These are phyloP conservation scores for Raja brachyura DNA, from an alignment of 2,113 vertebrate species.

Conservation along the genomic window DNA sequence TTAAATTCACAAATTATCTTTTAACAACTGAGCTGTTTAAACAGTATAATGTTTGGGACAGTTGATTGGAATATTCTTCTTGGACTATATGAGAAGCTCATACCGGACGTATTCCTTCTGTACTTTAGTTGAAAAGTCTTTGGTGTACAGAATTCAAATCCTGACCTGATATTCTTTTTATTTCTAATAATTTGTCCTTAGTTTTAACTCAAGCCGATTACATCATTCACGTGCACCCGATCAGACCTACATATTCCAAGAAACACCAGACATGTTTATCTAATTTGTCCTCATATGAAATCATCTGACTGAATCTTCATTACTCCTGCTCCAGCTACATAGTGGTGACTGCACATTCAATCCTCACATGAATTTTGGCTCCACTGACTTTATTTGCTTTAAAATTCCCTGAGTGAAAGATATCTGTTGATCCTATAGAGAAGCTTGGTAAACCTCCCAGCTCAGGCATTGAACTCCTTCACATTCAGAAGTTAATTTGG, in stretches of 20 bases:
- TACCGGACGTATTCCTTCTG: not conserved
- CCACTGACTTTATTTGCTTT: not conserved
- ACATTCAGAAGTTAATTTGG: not conserved
- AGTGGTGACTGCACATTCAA: not conserved
- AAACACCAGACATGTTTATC: not conserved
- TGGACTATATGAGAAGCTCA: not conserved
- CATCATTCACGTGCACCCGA: not conserved
- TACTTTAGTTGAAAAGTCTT: not conserved
- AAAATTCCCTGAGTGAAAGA: not conserved
- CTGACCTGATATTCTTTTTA: not conserved
- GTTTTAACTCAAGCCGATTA: not conserved
- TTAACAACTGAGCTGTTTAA: not conserved
- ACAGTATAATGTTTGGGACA: not conserved
- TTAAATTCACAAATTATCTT: not conserved
- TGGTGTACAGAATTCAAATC: not conserved
- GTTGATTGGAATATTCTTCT: not conserved
- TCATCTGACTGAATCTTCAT: too few relatives aligned
- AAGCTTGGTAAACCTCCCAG: not conserved
- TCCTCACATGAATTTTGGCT: not conserved
- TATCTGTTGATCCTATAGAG: not conserved
- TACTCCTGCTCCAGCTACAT: too few relatives aligned
- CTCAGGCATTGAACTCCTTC: not conserved
- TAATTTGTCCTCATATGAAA: not conserved
- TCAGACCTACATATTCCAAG: not conserved
- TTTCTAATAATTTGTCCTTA: not conserved